Evolutionary conservation across 53 echinoderm and acorn worm species (phyloP), one percentile per base, ranked within the genome.

Genomic region (Holothuria leucospilota): DNA sequence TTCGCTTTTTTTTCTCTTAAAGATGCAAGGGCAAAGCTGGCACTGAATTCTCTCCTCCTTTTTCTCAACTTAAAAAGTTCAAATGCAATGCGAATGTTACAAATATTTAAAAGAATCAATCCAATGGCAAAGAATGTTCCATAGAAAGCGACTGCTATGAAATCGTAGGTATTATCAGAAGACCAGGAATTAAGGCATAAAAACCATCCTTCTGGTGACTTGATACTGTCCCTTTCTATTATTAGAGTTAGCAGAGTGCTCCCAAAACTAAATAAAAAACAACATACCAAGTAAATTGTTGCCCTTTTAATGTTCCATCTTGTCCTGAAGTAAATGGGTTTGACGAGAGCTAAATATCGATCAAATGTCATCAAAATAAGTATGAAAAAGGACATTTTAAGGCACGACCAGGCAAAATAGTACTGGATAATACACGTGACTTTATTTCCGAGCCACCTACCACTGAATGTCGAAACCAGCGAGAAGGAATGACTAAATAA

Each of bases 381-480:
- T 70, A 89, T 89, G 14, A 94, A 90, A 85, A 89, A 94, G 15
- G 94, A 91, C 40, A 92, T 77, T 69, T 94, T 94, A 29, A 91
- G 70, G 51, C 78, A 94, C 21, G 92, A 87, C 94, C 94, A 94
- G 0, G 90, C 86, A 84, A 94, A 86, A 68, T 84, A 89, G 70
- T 94, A 94, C 60, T 94, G 94, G 42, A 87, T 67, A 34, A 85
- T 78, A 59, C 94, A 94, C 14, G 87, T 85, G 51, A 59, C 18
- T 20, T 65, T 34, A 2, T 65, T 86, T 15, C 94, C 94, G 5
- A 72, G 59, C 94, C 94, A 94, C 21, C 42, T 63, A 16, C 86
- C 87, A 24, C 63, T 80, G 9, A 86, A 80, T 15, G 80, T 80
- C 2, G 59, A 80, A 8, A 18, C 18, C 6, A 80, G 13, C 60